These are phyloP conservation scores for Vanessa atalanta DNA, from an alignment of 1,140 invertebrate genomes.

Conservation along the genomic window DNA sequence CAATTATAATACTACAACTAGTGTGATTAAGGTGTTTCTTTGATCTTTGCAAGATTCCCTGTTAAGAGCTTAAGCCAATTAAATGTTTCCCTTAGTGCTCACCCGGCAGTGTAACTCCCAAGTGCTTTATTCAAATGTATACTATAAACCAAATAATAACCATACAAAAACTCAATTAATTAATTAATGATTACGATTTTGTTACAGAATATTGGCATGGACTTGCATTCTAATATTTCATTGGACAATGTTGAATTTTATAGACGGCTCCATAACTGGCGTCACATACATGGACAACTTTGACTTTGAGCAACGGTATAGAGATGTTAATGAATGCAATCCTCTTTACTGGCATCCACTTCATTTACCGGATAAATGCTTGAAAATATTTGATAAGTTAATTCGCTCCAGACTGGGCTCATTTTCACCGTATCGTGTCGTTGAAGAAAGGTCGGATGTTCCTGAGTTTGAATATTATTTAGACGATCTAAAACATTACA, in stretches of 20 bases:
- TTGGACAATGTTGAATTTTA: neutral
- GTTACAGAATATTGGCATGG: slow-evolving; percentile 10
- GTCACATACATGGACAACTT: slow-evolving; percentile 70
- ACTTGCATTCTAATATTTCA: neutral
- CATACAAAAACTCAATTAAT: no score
- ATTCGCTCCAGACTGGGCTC: slow-evolving; percentile 45
- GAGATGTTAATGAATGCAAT: slow-evolving; percentile 62
- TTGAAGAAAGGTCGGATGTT: slow-evolving; percentile 36
- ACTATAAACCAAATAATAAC: no score
- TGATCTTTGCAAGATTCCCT: no score
- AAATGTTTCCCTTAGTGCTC: no score
- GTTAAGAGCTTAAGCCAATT: no score
- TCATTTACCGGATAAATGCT: slow-evolving; percentile 63
- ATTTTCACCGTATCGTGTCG: slow-evolving; percentile 40
- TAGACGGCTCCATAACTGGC: slow-evolving; percentile 54
- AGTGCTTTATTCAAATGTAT: no score
- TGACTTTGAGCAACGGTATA: slow-evolving; percentile 63
- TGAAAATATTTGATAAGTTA: slow-evolving; percentile 54
- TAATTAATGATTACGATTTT: neutral
- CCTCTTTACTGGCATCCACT: slow-evolving; percentile 68
- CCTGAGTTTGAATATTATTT: slow-evolving; percentile 6
- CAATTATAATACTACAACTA: no score
- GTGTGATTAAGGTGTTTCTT: no score
- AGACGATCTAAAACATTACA: neutral
- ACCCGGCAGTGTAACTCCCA: no score